Evolutionary conservation across 1,140 invertebrate species (phyloP).

Genomic region (Acromyrmex charruanus): DNA sequence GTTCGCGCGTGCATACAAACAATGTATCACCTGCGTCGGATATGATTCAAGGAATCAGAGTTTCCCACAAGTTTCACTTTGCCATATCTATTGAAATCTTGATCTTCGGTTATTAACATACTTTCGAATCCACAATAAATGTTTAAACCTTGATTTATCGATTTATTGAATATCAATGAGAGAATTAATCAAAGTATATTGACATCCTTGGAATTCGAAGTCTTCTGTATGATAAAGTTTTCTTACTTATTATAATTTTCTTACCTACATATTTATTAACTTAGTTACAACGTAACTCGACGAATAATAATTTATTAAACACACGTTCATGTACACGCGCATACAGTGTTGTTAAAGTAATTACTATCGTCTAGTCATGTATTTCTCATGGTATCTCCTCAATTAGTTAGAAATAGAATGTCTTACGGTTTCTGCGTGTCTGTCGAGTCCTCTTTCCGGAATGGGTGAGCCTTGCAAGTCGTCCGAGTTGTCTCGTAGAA

Average conservation of each 20-base stretch:
- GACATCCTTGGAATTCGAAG: neutral
- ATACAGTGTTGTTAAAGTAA: constrained; percentile 8
- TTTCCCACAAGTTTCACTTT: constrained; percentile 16
- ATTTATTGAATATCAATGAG: neutral
- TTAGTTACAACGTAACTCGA: neutral
- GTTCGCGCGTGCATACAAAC: constrained; percentile 11
- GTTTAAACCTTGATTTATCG: neutral
- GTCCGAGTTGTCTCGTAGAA: neutral
- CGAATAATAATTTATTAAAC: constrained; percentile 1
- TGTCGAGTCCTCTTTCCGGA: neutral
- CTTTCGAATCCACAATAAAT: neutral
- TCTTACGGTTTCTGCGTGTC: constrained; percentile 41
- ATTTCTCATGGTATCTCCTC: neutral
- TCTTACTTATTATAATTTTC: too few species aligned
- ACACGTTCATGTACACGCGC: neutral
- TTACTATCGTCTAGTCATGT: neutral
- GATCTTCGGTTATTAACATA: constrained; percentile 4
- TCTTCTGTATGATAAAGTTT: neutral
- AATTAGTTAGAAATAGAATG: constrained; percentile 25
- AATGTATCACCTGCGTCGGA: constrained; percentile 30
- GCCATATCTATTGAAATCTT: neutral
- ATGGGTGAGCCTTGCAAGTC: neutral
- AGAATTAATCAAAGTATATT: neutral
- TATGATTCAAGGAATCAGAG: constrained; percentile 28
- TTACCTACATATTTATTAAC: neutral